These are phyloP conservation scores for Physocephala rufipes DNA, from an alignment of 2,888 invertebrate genomes.

Conservation along the genomic window DNA sequence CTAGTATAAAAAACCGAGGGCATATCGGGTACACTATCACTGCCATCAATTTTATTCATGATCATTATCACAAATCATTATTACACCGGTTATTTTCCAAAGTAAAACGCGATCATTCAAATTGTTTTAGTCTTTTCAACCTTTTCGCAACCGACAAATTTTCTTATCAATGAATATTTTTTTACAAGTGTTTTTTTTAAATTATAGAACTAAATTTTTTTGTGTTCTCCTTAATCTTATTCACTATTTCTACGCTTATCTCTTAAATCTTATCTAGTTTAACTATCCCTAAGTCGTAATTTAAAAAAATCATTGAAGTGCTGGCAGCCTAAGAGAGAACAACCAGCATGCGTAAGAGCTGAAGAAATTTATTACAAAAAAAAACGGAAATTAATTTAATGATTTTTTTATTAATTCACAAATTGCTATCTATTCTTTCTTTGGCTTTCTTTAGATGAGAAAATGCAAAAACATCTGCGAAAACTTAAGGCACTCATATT, in stretches of 20 bases:
- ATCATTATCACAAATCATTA: too few species aligned
- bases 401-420: neutral
- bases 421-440: neutral
- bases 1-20: too few species aligned
- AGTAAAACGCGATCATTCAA: constrained; percentile 21
- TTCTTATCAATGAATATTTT: too few species aligned
- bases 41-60: too few species aligned
- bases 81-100: constrained; percentile 31
- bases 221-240: neutral
- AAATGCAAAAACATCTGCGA: constrained; percentile 62
- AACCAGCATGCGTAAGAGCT: neutral
- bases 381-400: neutral
- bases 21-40: too few species aligned
- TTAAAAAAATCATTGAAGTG: constrained; percentile 6
- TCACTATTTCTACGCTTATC: constrained; percentile 19
- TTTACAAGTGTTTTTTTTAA: too few species aligned
- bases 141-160: neutral
- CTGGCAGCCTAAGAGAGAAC: neutral
- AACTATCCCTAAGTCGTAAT: neutral
- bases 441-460: constrained; percentile 52
- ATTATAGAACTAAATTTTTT: neutral
- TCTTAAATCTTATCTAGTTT: constrained; percentile 26
- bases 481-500: constrained; percentile 60
- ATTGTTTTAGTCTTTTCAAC: constrained; percentile 23
- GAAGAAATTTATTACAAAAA: neutral